Evolutionary conservation across 2,113 vertebrate species (phyloP).

Genomic region (Apodemus speciosus): DNA sequence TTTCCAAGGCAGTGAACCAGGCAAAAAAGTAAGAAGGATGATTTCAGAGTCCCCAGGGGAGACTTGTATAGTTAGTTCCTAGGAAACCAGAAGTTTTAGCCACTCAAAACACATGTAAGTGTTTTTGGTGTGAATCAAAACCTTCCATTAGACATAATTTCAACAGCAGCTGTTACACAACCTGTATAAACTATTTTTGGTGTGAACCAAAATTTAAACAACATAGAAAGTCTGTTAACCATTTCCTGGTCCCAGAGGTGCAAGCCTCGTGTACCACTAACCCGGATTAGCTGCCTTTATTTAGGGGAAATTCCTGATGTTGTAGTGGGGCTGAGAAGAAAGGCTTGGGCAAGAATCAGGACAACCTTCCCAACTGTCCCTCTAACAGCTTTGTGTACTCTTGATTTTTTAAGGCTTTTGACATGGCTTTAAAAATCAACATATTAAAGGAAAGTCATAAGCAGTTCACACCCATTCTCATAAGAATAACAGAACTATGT

Average conservation of each 20-base stretch:
- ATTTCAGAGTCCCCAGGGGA: conserved; percentile 78
- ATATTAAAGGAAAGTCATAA: conserved; percentile 1
- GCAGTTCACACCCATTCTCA: conserved; percentile 10
- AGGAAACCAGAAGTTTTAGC: conserved; percentile 80
- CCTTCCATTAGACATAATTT: conserved; percentile 80
- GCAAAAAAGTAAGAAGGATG: conserved; percentile 79
- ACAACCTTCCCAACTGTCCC: not conserved
- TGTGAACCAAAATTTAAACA: conserved; percentile 77
- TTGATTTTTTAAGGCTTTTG: conserved; percentile 1
- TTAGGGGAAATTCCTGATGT: not conserved
- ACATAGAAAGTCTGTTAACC: conserved; percentile 75
- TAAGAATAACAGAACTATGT: conserved; percentile 46
- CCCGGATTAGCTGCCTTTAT: not conserved
- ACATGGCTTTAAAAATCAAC: conserved; percentile 14
- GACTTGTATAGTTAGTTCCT: conserved; percentile 79
- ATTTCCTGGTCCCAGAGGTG: conserved; percentile 56
- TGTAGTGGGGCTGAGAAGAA: not conserved
- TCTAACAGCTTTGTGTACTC: conserved; percentile 44
- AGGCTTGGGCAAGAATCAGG: conserved; percentile 33
- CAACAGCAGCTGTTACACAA: conserved; percentile 80
- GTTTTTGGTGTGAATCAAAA: conserved; percentile 82
- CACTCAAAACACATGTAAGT: conserved; percentile 81
- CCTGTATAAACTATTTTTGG: conserved; percentile 80
- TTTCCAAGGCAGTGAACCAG: conserved; percentile 81
- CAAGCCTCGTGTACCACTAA: not conserved